Percentiles rank a stretch among this genome's conserved stretches.
Evolutionary conservation across 2,888 invertebrate genomes (phyloP).

Genomic region (Cylindroiulus punctatus): DNA sequence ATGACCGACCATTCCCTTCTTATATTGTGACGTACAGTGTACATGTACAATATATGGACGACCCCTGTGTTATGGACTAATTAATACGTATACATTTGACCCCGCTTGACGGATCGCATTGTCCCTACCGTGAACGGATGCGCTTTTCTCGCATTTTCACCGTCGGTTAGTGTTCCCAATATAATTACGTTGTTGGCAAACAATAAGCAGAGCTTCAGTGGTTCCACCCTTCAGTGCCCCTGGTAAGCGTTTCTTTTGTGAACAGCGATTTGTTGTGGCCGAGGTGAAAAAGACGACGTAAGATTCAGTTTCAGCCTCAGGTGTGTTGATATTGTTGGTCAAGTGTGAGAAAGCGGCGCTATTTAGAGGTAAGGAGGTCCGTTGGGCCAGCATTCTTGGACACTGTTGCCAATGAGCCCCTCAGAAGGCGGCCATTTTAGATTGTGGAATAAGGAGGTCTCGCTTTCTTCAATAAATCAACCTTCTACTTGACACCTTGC

Average conservation of each 20-base stretch:
- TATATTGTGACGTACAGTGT: background rate
- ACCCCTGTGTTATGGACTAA: background rate
- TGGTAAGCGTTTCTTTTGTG: constrained; percentile 39
- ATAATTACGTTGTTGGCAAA: constrained; percentile 45
- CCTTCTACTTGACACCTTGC: constrained; percentile 38
- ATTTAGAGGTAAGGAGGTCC: constrained; percentile 26
- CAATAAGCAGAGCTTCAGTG: constrained; percentile 14
- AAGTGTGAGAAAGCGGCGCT: constrained; percentile 7
- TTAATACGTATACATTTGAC: background rate
- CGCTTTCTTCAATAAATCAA: constrained; percentile 37
- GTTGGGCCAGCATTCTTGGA: background rate
- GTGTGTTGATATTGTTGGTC: constrained; percentile 44
- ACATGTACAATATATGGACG: background rate
- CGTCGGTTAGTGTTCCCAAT: constrained; percentile 19
- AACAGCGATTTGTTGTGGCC: background rate
- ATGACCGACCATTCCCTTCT: too few relatives aligned
- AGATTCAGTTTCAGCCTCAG: constrained; percentile 39
- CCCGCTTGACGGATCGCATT: background rate
- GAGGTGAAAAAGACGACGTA: background rate
- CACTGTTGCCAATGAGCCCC: background rate
- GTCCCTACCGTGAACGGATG: background rate
- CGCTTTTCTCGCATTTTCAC: constrained; percentile 10
- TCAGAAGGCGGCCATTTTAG: background rate
- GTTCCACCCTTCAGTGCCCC: constrained; percentile 39
- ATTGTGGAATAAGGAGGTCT: background rate